Conservation (phyloP, 2,797 vertebrate species). For the Synaphobranchus kaupii region DNA sequence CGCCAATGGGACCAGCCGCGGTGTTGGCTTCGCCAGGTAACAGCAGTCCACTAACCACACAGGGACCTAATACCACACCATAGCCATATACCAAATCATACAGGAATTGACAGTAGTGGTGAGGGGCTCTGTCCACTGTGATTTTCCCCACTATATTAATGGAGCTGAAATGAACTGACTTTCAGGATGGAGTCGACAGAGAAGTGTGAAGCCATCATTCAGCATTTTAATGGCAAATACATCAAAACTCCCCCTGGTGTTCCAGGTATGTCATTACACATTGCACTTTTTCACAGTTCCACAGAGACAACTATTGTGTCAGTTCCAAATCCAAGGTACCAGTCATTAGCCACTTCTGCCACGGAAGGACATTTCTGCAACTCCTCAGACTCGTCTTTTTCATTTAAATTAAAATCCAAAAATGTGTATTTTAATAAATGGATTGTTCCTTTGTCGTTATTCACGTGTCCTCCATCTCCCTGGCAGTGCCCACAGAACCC, state of each 20-base stretch:
- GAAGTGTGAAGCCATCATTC: constrained; percentile 98
- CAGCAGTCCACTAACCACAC: not conserved
- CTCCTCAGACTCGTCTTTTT: too few relatives aligned
- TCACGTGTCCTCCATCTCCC: not conserved
- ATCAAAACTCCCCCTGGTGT: constrained; percentile 98
- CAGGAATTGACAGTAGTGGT: not conserved
- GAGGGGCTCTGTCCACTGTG: not conserved
- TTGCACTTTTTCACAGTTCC: not conserved
- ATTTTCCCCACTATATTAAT: not conserved
- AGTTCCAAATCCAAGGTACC: not conserved
- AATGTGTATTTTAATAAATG: not conserved
- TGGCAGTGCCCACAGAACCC: constrained; percentile 90
- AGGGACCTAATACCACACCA: not conserved
- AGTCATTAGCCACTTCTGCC: not conserved
- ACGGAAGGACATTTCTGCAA: not conserved
- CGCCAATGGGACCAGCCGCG: constrained; percentile 93
- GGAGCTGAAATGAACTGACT: constrained; percentile 36
- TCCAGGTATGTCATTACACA: constrained; percentile 79
- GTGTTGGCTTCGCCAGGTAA: constrained; percentile 96
- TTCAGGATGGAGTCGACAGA: constrained; percentile 98
- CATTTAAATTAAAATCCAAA: too few relatives aligned
- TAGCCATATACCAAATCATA: not conserved
- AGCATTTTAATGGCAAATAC: constrained; percentile 98
- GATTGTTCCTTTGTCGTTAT: not conserved
- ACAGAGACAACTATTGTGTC: not conserved